phyloP scores from a whole-genome alignment of 2,888 invertebrate species.

The Schrankia costaestrigalis region DNA sequence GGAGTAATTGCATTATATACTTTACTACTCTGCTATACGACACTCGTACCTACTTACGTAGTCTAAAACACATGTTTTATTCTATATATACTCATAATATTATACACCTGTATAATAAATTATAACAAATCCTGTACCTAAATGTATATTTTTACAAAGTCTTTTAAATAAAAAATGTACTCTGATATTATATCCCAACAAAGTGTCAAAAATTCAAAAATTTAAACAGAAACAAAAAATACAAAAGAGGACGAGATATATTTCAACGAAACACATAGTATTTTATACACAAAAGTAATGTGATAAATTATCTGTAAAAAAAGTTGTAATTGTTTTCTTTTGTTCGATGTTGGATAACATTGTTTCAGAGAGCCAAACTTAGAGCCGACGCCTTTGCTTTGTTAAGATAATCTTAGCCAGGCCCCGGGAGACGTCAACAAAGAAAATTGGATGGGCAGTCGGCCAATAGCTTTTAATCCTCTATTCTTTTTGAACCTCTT shows the following conservation, averaged over 20 bases:
- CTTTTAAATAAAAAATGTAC: too few species aligned
- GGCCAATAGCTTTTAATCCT: slow-evolving; percentile 77
- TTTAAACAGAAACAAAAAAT: slow-evolving; percentile 13
- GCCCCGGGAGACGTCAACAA: slow-evolving; percentile 75
- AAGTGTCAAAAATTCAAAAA: too few species aligned
- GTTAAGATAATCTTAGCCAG: slow-evolving; percentile 75
- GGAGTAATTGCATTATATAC: too few species aligned
- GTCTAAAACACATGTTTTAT: too few species aligned
- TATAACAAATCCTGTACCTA: too few species aligned
- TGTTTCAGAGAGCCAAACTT: slow-evolving; percentile 49
- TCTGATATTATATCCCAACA: too few species aligned
- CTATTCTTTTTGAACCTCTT: slow-evolving; percentile 71
- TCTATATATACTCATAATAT: too few species aligned
- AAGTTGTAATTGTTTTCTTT: slow-evolving; percentile 56
- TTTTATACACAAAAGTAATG: slow-evolving; percentile 40
- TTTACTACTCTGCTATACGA: too few species aligned
- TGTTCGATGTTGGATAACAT: slow-evolving; percentile 46
- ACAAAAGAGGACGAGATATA: slow-evolving; percentile 27
- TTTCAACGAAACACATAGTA: slow-evolving; percentile 31
- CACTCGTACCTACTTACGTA: too few species aligned
- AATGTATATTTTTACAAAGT: too few species aligned
- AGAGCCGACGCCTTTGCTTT: slow-evolving; percentile 63
- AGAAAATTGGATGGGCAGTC: slow-evolving; percentile 80
- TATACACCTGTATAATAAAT: too few species aligned
- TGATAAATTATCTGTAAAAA: slow-evolving; percentile 50